These are phyloP conservation scores for Pteropus rufus DNA, from an alignment of 2,797 vertebrate species.

Conservation along the genomic window DNA sequence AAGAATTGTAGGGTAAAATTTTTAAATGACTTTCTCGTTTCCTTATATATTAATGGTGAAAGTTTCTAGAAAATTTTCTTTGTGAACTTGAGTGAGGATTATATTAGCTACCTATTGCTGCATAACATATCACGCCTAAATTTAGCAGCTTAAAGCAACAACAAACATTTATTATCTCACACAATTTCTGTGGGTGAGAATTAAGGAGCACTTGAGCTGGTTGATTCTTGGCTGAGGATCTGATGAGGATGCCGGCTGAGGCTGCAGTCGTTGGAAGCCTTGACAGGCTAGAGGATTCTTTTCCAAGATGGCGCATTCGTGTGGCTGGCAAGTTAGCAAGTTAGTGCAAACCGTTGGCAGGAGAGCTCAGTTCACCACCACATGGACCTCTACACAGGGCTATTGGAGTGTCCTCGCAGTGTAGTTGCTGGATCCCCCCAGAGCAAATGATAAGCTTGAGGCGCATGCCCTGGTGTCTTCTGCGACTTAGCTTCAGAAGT, in stretches of 20 bases:
- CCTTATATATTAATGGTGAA: background rate
- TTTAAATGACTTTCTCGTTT: background rate
- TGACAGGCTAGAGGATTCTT: background rate
- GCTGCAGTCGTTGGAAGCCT: background rate
- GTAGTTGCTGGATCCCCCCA: background rate
- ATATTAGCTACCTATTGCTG: background rate
- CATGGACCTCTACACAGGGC: background rate
- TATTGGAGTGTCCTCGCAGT: background rate
- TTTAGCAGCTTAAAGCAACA: background rate
- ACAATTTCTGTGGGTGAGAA: background rate
- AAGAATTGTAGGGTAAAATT: background rate
- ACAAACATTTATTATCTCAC: background rate
- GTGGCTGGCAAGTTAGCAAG: background rate
- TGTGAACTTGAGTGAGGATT: background rate
- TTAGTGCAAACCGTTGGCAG: background rate
- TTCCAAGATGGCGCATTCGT: background rate
- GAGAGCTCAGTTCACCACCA: background rate
- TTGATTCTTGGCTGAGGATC: background rate
- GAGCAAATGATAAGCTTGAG: background rate
- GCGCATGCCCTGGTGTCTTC: background rate
- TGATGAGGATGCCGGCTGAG: background rate
- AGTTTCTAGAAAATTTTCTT: constrained; percentile 1
- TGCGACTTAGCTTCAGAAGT: background rate
- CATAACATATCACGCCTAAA: background rate
- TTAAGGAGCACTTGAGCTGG: background rate